Evolutionary conservation across 2,888 invertebrate genomes (phyloP), one percentile per base, ranked within the genome.

Genomic region (Diaprepes abbreviatus): DNA sequence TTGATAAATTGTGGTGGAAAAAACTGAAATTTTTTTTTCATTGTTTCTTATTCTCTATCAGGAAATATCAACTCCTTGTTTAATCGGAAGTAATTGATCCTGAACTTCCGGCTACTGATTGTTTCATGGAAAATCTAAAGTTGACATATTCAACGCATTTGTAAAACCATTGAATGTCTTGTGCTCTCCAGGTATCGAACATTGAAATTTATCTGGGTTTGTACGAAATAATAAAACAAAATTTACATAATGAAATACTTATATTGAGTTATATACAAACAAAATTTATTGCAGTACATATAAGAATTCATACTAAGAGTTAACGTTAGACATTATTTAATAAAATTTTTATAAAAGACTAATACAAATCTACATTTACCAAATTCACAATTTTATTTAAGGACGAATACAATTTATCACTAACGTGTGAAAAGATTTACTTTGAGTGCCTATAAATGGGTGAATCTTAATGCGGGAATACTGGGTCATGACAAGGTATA

Each of bases 331-430:
- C 50, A 59, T 66, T 60, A 60, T 31, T 66, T 43, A 36, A 60
- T 40, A 60, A 54, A n/a, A 6, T 24, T 38, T 60, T 57, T 60
- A 60, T 66, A 59, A 66, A 66, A 65, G 19, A 65, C 65, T 50
- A 40, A 63, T 63, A 63, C 54, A 52, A 63, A 59, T 31, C 65
- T 65, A 65, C 33, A 45, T 33, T 48, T 65, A 50, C 65, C 55
- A 65, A 65, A 65, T 55, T 65, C 43, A 65, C 45, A 54, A 45
- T 52, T 64, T 65, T 10, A 43, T 45, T 65, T 43, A 40, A 54
- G 65, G 65, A 65, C 65, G 65, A 65, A 65, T 65, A 65, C 36
- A 65, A 40, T 57, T 57, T 65, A 65, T 65, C 65, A 65, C 65
- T 65, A 40, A 17, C 48, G 57, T 33, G 38, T 54, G 55, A 43